Percentiles rank a stretch among this genome's conserved stretches.
Evolutionary conservation across 2,797 vertebrate genomes (phyloP).

Genomic region (Gambusia yucatana): DNA sequence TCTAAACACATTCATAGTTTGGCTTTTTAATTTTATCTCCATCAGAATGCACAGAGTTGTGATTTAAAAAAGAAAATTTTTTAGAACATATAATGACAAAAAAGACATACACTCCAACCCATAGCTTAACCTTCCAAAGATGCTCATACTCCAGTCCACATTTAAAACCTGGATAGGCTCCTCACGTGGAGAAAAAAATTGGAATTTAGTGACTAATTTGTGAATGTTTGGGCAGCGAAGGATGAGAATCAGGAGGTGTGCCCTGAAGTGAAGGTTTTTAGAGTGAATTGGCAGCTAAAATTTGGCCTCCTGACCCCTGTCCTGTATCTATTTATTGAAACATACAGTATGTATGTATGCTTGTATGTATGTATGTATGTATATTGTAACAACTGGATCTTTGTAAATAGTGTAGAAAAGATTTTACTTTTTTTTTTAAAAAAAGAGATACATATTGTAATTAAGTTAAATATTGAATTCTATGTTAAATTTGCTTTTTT

Average conservation of each 20-base stretch:
- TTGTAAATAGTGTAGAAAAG: conserved; percentile 84
- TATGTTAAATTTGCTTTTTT: conserved; percentile 53
- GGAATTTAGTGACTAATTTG: conserved; percentile 33
- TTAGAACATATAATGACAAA: not conserved
- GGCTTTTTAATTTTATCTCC: conserved; percentile 11
- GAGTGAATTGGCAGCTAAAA: conserved; percentile 81
- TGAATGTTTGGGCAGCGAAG: conserved; percentile 41
- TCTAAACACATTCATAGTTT: conserved; percentile 13
- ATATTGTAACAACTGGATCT: conserved; percentile 67
- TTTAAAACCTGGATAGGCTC: conserved; percentile 37
- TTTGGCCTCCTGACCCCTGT: conserved; percentile 60
- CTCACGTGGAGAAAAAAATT: conserved; percentile 46
- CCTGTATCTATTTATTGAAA: conserved; percentile 64
- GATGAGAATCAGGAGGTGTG: conserved; percentile 31
- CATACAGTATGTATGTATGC: conserved; percentile 10
- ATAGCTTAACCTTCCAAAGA: not conserved
- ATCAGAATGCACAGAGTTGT: conserved; percentile 27
- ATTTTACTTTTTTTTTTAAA: conserved; percentile 59
- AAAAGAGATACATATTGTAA: conserved; percentile 55
- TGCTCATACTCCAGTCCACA: conserved; percentile 42
- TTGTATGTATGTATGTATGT: conserved; percentile 43
- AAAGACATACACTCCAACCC: conserved; percentile 20
- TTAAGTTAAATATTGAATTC: conserved; percentile 65
- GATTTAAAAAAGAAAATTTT: conserved; percentile 7
- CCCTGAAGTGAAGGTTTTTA: conserved; percentile 41